A percentile compares a stretch with the other conserved stretches of the same genome.
These are phyloP conservation scores for Enteromius paludinosus DNA, from an alignment of 2,797 vertebrate genomes.

Conservation along the genomic window DNA sequence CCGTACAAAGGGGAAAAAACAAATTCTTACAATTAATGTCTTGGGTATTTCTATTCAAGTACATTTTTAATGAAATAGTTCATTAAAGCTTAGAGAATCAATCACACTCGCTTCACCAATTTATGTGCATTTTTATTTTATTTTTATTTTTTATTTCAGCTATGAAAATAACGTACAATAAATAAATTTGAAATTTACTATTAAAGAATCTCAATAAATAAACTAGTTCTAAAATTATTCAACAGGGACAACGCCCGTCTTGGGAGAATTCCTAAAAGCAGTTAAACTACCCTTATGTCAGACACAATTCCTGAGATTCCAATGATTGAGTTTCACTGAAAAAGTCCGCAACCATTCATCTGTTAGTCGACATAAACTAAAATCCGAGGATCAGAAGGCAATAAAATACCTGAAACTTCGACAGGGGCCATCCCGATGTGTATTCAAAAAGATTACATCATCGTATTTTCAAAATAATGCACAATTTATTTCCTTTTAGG, in stretches of 20 bases:
- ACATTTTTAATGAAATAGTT: not conserved
- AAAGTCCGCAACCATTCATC: slow-evolving; percentile 54
- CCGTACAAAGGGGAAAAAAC: not conserved
- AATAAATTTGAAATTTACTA: slow-evolving; percentile 96
- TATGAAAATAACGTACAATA: slow-evolving; percentile 99
- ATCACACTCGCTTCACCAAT: slow-evolving; percentile 70
- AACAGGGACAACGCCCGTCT: slow-evolving; percentile 77
- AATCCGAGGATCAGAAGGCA: slow-evolving; percentile 63
- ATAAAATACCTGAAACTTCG: slow-evolving; percentile 79
- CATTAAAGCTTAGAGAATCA: slow-evolving; percentile 38
- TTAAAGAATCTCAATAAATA: slow-evolving; percentile 99
- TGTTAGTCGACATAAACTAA: slow-evolving; percentile 54
- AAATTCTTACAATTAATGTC: not conserved
- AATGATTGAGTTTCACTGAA: slow-evolving; percentile 78
- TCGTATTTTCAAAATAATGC: slow-evolving; percentile 58
- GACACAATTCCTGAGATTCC: slow-evolving; percentile 81
- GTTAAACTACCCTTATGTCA: slow-evolving; percentile 74
- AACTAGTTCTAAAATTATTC: slow-evolving; percentile 90
- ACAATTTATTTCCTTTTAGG: slow-evolving; percentile 47
- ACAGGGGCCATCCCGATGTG: slow-evolving; percentile 67
- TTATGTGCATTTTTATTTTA: slow-evolving; percentile 82
- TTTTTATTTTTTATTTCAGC: slow-evolving; percentile 83
- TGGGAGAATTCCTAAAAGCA: slow-evolving; percentile 79
- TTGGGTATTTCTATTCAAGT: not conserved
- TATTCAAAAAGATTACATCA: slow-evolving; percentile 59